These are phyloP conservation scores for Drosophila putrida DNA, from an alignment of 2,888 invertebrate genomes.

Conservation along the genomic window DNA sequence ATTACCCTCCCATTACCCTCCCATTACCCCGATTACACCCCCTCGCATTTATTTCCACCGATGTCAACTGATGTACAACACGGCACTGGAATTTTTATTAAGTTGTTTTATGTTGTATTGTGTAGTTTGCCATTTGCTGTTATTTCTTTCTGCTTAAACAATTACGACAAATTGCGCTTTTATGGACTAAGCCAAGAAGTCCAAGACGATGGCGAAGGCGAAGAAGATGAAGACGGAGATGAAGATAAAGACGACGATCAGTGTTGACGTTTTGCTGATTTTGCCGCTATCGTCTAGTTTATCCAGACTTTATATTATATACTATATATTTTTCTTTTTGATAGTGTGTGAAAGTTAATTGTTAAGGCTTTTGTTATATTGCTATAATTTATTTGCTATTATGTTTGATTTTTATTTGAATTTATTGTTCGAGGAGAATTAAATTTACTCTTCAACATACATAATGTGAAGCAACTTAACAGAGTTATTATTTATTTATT, in stretches of 20 bases:
- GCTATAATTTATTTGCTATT: no score
- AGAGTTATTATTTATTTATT: no score
- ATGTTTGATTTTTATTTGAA: no score
- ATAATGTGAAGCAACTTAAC: no score
- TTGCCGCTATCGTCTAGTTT: background rate
- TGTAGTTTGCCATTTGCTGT: slow-evolving; percentile 64
- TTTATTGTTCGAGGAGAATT: no score
- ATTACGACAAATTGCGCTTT: slow-evolving; percentile 83
- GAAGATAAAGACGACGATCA: background rate
- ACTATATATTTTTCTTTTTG: no score
- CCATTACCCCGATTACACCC: no score
- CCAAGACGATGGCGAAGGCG: background rate
- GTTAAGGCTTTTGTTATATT: no score
- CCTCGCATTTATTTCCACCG: slow-evolving; percentile 9
- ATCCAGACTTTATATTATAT: no score
- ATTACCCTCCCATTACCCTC: slow-evolving; percentile 5
- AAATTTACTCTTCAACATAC: no score
- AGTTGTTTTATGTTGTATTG: slow-evolving; percentile 80
- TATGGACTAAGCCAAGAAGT: slow-evolving; percentile 64
- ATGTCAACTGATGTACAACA: slow-evolving; percentile 72
- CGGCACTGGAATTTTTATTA: slow-evolving; percentile 81
- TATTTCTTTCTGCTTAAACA: slow-evolving; percentile 82
- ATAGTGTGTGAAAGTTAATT: no score
- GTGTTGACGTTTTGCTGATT: no score
- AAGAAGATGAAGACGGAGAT: background rate